Percentiles rank a stretch among this genome's conserved stretches.
phyloP scores from a whole-genome alignment of 2,113 vertebrate genomes.

The Cyprinodon variegatus region DNA sequence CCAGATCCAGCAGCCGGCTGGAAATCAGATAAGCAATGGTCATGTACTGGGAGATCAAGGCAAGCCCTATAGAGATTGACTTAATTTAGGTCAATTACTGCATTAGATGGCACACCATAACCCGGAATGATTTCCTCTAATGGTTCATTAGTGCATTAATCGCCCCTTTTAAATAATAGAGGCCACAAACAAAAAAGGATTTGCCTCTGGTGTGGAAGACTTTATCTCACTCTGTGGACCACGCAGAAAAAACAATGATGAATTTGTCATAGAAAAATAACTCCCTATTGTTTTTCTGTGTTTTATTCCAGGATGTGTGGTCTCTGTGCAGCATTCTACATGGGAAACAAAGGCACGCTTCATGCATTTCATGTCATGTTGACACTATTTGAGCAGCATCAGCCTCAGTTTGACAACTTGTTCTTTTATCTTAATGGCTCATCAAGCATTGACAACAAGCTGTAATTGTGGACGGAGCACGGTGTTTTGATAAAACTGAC shows the following conservation, averaged over 20 bases:
- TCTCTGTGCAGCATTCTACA: conserved; percentile 7
- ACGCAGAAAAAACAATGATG: conserved; percentile 13
- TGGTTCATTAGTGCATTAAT: conserved; percentile 71
- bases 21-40: conserved; percentile 42
- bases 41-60: conserved; percentile 24
- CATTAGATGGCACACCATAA: conserved; percentile 49
- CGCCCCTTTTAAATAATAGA: conserved; percentile 62
- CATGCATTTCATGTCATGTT: conserved; percentile 59
- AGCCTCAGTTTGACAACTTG: conserved; percentile 64
- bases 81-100: conserved; percentile 70
- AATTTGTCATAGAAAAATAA: conserved; percentile 39
- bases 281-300: conserved; percentile 11
- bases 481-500: conserved; percentile 61
- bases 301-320: conserved; percentile 38
- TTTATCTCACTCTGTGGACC: conserved; percentile 14
- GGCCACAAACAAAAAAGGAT: conserved; percentile 47
- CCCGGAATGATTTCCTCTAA: conserved; percentile 56
- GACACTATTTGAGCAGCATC: conserved; percentile 57
- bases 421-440: conserved; percentile 68
- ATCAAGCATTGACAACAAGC: conserved; percentile 66
- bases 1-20: conserved; percentile 26
- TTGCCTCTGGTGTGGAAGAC: conserved; percentile 32
- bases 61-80: conserved; percentile 42
- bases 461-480: conserved; percentile 58
- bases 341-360: conserved; percentile 47